phyloP scores from a whole-genome alignment of 2,113 vertebrate species.

The Onychostoma macrolepis region DNA sequence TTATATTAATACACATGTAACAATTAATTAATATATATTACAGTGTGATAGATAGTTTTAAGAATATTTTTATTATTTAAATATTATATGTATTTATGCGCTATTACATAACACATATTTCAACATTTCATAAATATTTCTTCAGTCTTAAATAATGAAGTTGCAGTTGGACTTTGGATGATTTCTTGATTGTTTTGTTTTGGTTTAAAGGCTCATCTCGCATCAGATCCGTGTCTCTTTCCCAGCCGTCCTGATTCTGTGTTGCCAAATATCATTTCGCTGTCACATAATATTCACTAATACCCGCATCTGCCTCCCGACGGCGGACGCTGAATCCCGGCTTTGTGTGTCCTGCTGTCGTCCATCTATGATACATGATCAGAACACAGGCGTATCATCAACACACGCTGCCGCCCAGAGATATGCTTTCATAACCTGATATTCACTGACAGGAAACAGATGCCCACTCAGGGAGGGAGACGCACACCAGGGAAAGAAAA shows the following conservation, averaged over 20 bases:
- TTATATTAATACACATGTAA: no score
- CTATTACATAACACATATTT: not conserved
- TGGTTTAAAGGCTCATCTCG: not conserved
- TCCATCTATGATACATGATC: slow-evolving; percentile 33
- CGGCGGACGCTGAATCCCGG: not conserved
- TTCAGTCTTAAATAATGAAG: not conserved
- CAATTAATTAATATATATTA: no score
- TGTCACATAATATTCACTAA: slow-evolving; percentile 27
- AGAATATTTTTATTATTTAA: no score
- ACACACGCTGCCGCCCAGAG: slow-evolving; percentile 1
- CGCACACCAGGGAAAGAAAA: slow-evolving; percentile 33
- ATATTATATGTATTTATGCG: not conserved
- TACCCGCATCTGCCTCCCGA: not conserved
- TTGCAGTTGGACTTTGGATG: not conserved
- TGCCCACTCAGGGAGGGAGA: slow-evolving; percentile 2
- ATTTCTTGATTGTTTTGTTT: not conserved
- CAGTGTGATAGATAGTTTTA: no score
- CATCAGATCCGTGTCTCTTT: not conserved
- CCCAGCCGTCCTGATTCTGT: not conserved
- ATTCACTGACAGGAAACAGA: slow-evolving; percentile 54
- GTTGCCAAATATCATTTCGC: not conserved
- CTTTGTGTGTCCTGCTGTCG: slow-evolving; percentile 27
- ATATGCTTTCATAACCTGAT: slow-evolving; percentile 36
- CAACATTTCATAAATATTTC: not conserved
- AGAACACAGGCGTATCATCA: slow-evolving; percentile 23